Evolutionary conservation across 2,113 vertebrate species (phyloP).

Genomic region (Dinomys branickii): DNA sequence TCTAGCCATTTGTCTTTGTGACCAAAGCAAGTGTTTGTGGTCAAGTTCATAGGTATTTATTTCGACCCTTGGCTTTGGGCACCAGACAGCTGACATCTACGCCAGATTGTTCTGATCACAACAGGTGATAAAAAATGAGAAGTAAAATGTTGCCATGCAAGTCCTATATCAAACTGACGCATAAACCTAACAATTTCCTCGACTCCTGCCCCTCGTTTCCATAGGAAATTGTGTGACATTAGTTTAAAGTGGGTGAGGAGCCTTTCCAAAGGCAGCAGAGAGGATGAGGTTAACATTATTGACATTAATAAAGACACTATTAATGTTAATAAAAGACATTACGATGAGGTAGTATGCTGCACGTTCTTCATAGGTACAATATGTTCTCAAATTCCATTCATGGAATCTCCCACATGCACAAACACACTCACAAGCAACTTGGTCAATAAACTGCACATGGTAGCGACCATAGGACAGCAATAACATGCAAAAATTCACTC

Average conservation of each 20-base stretch:
- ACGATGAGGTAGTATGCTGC: background rate
- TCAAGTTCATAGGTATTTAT: constrained; percentile 37
- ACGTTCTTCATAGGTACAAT: background rate
- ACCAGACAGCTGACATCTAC: background rate
- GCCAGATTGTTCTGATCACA: background rate
- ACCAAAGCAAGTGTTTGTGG: constrained; percentile 15
- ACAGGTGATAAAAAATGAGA: constrained; percentile 11
- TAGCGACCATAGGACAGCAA: background rate
- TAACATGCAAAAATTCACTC: background rate
- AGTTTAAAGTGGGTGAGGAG: background rate
- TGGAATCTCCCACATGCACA: background rate
- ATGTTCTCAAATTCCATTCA: background rate
- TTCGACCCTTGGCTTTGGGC: constrained; percentile 24
- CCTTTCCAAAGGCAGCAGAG: background rate
- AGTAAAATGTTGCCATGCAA: background rate
- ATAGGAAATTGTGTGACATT: background rate
- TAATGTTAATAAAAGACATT: background rate
- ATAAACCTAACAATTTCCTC: constrained; percentile 3
- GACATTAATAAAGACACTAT: background rate
- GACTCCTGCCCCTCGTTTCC: background rate
- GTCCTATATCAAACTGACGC: background rate
- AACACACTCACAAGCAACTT: background rate
- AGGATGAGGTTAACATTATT: background rate
- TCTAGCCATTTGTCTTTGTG: constrained; percentile 41
- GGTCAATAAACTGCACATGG: background rate